These are phyloP conservation scores for Bradypodion ventrale DNA, from an alignment of 2,797 vertebrate species.

Conservation along the genomic window DNA sequence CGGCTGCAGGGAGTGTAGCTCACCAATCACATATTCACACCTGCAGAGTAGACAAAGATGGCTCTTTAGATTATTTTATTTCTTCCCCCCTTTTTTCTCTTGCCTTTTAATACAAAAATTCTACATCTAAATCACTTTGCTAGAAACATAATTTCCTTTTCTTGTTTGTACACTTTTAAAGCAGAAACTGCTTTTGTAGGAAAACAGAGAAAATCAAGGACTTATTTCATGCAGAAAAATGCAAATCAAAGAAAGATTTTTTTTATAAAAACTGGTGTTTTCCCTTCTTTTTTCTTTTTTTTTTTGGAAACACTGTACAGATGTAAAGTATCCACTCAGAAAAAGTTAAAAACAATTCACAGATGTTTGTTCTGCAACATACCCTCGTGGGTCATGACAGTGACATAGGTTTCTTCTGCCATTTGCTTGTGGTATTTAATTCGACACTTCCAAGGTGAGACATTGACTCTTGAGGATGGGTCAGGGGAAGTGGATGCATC, in stretches of 20 bases:
- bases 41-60: slow-evolving; percentile 69
- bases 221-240: slow-evolving; percentile 72
- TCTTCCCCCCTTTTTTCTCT: slow-evolving; percentile 22
- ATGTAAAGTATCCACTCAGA: slow-evolving; percentile 62
- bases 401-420: slow-evolving; percentile 39
- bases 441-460: slow-evolving; percentile 34
- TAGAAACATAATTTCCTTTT: slow-evolving; percentile 66
- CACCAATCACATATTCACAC: slow-evolving; percentile 49
- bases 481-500: slow-evolving; percentile 33
- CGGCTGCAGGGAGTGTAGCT: slow-evolving; percentile 32
- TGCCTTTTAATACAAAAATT: slow-evolving; percentile 68
- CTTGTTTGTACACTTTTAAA: slow-evolving; percentile 64
- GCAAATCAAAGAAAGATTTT: slow-evolving; percentile 69
- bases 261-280: slow-evolving; percentile 58
- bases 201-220: slow-evolving; percentile 53
- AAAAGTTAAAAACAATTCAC: slow-evolving; percentile 47
- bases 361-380: slow-evolving; percentile 51
- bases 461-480: not conserved
- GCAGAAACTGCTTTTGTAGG: slow-evolving; percentile 64
- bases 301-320: slow-evolving; percentile 55
- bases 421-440: slow-evolving; percentile 26
- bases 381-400: not conserved
- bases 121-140: slow-evolving; percentile 70
- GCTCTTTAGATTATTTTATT: slow-evolving; percentile 64
- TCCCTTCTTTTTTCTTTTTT: not conserved